These are phyloP conservation scores for Macaria notata DNA, from an alignment of 2,888 invertebrate species.

Conservation along the genomic window DNA sequence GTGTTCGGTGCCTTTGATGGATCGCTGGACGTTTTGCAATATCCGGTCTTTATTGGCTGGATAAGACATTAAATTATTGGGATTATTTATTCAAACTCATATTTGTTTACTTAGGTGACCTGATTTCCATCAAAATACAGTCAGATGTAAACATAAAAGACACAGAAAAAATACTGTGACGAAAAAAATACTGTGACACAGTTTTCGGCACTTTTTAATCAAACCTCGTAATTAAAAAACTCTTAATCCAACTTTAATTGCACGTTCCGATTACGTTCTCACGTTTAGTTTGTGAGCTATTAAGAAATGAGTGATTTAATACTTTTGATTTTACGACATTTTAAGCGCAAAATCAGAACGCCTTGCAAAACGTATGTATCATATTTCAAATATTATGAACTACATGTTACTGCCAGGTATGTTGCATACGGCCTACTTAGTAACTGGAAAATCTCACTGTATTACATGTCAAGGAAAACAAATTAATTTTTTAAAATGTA, in stretches of 20 bases:
- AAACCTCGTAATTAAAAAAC: background rate
- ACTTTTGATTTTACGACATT: conserved; percentile 20
- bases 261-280: conserved; percentile 10
- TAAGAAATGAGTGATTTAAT: conserved; percentile 14
- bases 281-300: conserved; percentile 2
- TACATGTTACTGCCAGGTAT: conserved; percentile 4
- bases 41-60: conserved; percentile 18
- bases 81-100: too few species aligned
- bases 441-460: too few species aligned
- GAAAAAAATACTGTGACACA: background rate
- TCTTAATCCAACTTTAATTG: conserved; percentile 8
- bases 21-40: conserved; percentile 26
- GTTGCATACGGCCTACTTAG: too few species aligned
- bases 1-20: conserved; percentile 23
- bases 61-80: conserved; percentile 7
- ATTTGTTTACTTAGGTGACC: too few species aligned
- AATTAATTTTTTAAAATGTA: too few species aligned
- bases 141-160: too few species aligned
- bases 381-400: conserved; percentile 25
- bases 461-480: too few species aligned
- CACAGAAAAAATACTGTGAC: background rate
- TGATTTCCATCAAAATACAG: too few species aligned
- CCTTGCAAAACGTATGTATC: conserved; percentile 19
- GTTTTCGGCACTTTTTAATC: background rate
- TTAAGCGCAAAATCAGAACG: conserved; percentile 17